phyloP scores from a whole-genome alignment of 2,888 invertebrate genomes.

The Catocala nupta region DNA sequence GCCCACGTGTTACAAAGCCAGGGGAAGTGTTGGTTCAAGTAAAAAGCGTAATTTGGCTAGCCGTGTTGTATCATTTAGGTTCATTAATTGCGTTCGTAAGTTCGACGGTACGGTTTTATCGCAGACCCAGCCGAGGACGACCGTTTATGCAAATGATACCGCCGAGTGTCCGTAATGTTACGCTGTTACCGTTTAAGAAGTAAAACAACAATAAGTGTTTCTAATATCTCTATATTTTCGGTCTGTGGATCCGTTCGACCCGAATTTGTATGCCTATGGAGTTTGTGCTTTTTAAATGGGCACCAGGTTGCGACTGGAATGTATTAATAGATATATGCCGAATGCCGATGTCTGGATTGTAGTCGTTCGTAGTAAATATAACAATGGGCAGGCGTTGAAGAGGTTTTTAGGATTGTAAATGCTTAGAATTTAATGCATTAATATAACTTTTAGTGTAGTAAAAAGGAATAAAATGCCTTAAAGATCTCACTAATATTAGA shows the following conservation, averaged over 20 bases:
- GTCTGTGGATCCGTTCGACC: slow-evolving; percentile 27
- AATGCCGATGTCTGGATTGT: too few relatives aligned
- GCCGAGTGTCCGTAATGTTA: slow-evolving; percentile 80
- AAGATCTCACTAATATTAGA: too few relatives aligned
- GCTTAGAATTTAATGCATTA: too few relatives aligned
- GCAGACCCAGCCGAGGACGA: slow-evolving; percentile 66
- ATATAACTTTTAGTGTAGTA: too few relatives aligned
- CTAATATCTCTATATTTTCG: slow-evolving; percentile 57
- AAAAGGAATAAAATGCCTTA: too few relatives aligned
- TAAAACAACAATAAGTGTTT: slow-evolving; percentile 80
- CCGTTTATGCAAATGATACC: slow-evolving; percentile 82
- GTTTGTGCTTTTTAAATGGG: slow-evolving; percentile 9
- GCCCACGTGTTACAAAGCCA: slow-evolving; percentile 23
- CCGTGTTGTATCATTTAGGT: slow-evolving; percentile 77
- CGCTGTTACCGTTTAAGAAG: slow-evolving; percentile 86
- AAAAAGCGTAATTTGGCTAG: slow-evolving; percentile 68
- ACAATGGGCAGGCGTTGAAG: too few relatives aligned
- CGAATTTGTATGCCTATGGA: slow-evolving; percentile 20
- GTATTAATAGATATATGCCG: neutral
- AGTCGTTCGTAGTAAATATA: too few relatives aligned
- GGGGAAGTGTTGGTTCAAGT: slow-evolving; percentile 59
- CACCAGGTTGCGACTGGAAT: neutral
- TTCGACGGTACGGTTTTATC: slow-evolving; percentile 78
- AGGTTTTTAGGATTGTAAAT: too few relatives aligned
- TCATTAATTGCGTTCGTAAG: slow-evolving; percentile 83